Evolutionary conservation across 2,113 vertebrate species (phyloP).

Genomic region (Bubo bubo): DNA sequence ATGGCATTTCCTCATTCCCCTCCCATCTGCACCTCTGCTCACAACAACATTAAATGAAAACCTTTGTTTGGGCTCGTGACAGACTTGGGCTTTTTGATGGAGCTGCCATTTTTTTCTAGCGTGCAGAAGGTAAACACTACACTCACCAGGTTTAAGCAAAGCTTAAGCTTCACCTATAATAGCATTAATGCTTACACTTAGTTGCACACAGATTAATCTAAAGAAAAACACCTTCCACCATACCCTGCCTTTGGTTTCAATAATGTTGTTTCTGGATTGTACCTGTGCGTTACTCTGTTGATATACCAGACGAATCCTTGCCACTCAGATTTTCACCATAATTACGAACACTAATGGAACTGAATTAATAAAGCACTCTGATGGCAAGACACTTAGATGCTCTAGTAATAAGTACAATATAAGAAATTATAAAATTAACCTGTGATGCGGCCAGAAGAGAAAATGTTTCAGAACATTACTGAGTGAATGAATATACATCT

Average conservation of each 20-base stretch:
- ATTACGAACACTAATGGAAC: not conserved
- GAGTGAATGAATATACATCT: not conserved
- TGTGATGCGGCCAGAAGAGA: not conserved
- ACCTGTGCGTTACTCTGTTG: not conserved
- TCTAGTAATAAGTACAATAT: not conserved
- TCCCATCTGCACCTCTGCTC: not conserved
- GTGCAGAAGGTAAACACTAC: not conserved
- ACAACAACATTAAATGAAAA: not conserved
- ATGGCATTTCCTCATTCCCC: not conserved
- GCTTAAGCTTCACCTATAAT: not conserved
- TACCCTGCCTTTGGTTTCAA: not conserved
- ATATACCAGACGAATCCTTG: not conserved
- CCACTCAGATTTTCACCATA: not conserved
- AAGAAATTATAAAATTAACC: not conserved
- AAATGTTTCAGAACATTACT: not conserved
- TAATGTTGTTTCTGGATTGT: not conserved
- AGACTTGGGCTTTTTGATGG: not conserved
- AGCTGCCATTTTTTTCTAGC: not conserved
- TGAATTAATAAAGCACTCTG: not conserved
- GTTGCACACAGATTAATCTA: not conserved
- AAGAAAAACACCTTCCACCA: not conserved
- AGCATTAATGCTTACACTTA: not conserved
- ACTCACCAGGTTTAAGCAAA: not conserved
- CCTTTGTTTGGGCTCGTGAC: not conserved
- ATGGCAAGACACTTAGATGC: not conserved